Base-by-base conservation (phyloP, 1,140 invertebrate species). In the Cherax destructor region DNA sequence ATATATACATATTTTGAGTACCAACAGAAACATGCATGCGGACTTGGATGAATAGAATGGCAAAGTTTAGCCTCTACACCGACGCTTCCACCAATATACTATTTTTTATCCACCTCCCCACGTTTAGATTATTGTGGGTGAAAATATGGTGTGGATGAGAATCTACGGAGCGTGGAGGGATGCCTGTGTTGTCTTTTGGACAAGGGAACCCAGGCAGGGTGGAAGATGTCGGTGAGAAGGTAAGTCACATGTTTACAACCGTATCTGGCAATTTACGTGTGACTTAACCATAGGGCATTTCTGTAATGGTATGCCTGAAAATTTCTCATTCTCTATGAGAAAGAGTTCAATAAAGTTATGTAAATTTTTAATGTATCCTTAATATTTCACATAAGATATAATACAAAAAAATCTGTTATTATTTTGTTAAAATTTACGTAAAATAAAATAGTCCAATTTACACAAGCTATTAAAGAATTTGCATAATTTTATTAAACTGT, bases 141-240 rank as follows among this genome's bases (percentile, higher is more conserved):
- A 61, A 61, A 74, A 41, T 74, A 74, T 41, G 69, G 24, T 74
- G n/a, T 74, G 81, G 81, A 83, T 30, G 81, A 83, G 81, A 52
- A 30, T 24, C 59, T 56, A 61, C 81, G 47, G 81, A 47, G 10
- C 5, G 52, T 61, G 80, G 80, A 83, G 80, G 80, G 13, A 83
- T 83, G 59, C 59, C 81, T 11, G 59, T 65, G 81, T 30, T 65
- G 81, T 83, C 24, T 83, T 83, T 59, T 69, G 61, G 80, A 24
- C 80, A 61, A 10, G 81, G 81, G 9, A 49, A 49, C 10, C 30
- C 81, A n/a, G 24, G 13, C 81, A 83, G 41, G 59, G 49, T 69
- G 81, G 47, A 21, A 10, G 56, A 69, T 69, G 81, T 41, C 61
- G 10, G 52, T 41, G 80, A 56, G 16, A n/a, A 83, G 81, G 81